A percentile compares a stretch with the other conserved stretches of the same genome.
Evolutionary conservation across 2,113 vertebrate species (phyloP).

Genomic region (Corynorhinus townsendii): DNA sequence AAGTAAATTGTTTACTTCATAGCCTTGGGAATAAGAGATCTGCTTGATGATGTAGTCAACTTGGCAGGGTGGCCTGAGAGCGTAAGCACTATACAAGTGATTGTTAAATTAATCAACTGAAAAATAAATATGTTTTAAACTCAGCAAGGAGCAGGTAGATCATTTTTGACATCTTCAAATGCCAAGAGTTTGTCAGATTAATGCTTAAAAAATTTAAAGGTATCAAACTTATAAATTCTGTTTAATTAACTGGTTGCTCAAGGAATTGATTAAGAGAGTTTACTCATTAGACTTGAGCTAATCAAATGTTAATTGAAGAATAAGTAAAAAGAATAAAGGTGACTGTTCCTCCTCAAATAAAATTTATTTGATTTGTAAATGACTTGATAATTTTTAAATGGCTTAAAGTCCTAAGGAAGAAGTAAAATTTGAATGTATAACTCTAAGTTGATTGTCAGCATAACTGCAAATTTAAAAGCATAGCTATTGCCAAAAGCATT

Average conservation of each 20-base stretch:
- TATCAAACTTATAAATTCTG: neutral
- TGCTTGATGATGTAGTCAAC: neutral
- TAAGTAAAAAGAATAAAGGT: neutral
- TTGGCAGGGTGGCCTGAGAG: neutral
- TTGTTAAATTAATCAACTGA: neutral
- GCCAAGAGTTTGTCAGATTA: neutral
- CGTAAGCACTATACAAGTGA: neutral
- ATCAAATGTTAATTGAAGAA: constrained; percentile 18
- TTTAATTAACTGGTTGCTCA: constrained; percentile 16
- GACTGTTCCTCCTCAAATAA: neutral
- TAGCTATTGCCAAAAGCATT: neutral
- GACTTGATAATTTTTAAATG: neutral
- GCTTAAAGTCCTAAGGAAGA: neutral
- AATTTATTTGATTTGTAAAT: constrained; percentile 17
- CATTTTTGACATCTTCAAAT: neutral
- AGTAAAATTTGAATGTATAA: neutral
- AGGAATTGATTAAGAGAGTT: neutral
- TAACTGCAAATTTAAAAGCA: neutral
- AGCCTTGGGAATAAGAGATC: neutral
- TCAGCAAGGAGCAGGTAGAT: neutral
- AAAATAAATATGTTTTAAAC: neutral
- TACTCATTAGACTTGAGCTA: neutral
- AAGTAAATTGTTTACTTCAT: neutral
- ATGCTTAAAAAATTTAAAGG: neutral
- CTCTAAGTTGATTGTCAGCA: neutral